phyloP scores from a whole-genome alignment of 2,888 invertebrate species.

The Heteromyza rotundicornis region DNA sequence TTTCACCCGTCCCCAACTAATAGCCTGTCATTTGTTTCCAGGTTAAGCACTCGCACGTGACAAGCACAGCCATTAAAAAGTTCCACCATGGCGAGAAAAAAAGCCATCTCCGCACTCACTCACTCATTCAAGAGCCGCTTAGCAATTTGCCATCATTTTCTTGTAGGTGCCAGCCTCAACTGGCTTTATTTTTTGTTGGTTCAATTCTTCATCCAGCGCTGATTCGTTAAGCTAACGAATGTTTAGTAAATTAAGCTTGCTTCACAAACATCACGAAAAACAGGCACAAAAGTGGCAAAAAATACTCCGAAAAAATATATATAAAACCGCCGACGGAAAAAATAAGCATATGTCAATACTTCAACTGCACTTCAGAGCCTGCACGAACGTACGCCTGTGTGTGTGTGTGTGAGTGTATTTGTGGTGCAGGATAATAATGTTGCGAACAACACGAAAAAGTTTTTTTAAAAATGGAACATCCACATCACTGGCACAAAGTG shows the following conservation, averaged over 20 bases:
- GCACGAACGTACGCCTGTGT: not conserved
- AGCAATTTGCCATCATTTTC: not conserved
- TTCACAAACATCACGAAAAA: not conserved
- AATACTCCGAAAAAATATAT: not conserved
- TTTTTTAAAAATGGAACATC: slow-evolving; percentile 8
- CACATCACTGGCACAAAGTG: not conserved
- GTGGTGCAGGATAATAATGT: slow-evolving; percentile 15
- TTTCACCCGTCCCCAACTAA: too few species aligned
- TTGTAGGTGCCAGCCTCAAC: not conserved
- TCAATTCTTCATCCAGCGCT: not conserved
- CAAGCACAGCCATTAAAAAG: slow-evolving; percentile 11
- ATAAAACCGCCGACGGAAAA: slow-evolving; percentile 6
- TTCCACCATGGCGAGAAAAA: not conserved
- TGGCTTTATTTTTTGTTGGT: too few species aligned
- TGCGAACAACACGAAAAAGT: slow-evolving; percentile 8
- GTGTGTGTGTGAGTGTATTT: slow-evolving; percentile 13
- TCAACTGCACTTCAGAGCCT: slow-evolving; percentile 10
- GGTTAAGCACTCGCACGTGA: slow-evolving; percentile 21
- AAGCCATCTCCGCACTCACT: too few species aligned
- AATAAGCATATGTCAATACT: slow-evolving; percentile 26
- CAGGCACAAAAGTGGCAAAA: not conserved
- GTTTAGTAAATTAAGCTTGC: slow-evolving; percentile 21
- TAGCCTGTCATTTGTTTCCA: not conserved
- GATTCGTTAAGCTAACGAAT: slow-evolving; percentile 7
- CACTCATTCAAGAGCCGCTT: slow-evolving; percentile 14